phyloP scores from a whole-genome alignment of 2,797 vertebrate species.

The Sebastes minor region DNA sequence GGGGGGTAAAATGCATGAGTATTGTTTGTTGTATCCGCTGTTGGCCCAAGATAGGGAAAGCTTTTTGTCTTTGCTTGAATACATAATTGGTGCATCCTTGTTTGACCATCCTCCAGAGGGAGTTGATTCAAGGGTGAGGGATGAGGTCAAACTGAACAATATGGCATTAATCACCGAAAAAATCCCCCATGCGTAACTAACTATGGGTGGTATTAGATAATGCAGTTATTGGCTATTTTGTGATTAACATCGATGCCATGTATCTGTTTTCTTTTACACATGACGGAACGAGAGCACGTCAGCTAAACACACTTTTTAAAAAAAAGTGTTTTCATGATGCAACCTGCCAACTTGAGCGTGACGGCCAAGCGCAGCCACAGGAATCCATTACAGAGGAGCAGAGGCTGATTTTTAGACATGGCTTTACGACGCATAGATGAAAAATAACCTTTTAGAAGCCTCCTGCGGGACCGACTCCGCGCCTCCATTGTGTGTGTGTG shows the following conservation, averaged over 20 bases:
- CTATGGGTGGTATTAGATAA: conserved; percentile 5
- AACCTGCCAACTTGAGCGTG: conserved; percentile 52
- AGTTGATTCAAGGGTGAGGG: conserved; percentile 33
- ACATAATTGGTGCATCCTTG: conserved; percentile 1
- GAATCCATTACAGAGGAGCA: conserved; percentile 62
- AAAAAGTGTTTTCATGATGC: conserved; percentile 53
- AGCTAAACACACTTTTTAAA: conserved; percentile 3
- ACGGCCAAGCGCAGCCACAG: conserved; percentile 66
- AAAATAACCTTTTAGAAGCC: conserved; percentile 60
- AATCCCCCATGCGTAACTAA: conserved; percentile 13
- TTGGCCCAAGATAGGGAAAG: not conserved
- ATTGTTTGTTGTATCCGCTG: not conserved
- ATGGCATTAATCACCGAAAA: conserved; percentile 34
- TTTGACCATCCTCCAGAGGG: not conserved
- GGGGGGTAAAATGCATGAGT: not conserved
- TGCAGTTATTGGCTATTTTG: conserved; percentile 14
- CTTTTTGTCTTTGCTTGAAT: conserved; percentile 10
- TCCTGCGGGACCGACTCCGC: conserved; percentile 41
- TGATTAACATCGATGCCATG: conserved; percentile 2
- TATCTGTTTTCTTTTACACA: conserved; percentile 63
- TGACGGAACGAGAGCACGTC: conserved; percentile 29
- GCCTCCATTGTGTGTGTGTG: conserved; percentile 47
- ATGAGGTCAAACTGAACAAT: conserved; percentile 26
- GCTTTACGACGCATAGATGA: conserved; percentile 38
- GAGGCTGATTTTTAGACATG: conserved; percentile 57